These are phyloP conservation scores for Mesopsocus fuscifrons DNA, from an alignment of 2,888 invertebrate species.

Conservation along the genomic window DNA sequence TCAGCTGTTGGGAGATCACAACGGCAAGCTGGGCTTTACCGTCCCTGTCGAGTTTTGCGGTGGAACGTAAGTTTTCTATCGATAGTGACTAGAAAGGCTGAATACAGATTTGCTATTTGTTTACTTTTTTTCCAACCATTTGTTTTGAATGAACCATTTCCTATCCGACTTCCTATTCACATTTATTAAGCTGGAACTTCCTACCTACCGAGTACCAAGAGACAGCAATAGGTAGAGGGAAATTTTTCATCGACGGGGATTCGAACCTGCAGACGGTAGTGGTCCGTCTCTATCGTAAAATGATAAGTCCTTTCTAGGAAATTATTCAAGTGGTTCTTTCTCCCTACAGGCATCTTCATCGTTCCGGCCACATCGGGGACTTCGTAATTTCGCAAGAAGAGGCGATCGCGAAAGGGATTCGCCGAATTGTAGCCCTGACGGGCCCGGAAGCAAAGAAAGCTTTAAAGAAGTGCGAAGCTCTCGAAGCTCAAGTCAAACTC, in stretches of 20 bases:
- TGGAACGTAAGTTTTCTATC: constrained; percentile 52
- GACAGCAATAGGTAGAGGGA: too few relatives aligned
- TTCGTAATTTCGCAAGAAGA: constrained; percentile 95
- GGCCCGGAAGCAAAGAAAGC: constrained; percentile 84
- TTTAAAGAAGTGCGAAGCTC: constrained; percentile 51
- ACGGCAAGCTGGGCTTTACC: constrained; percentile 50
- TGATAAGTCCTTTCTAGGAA: too few relatives aligned
- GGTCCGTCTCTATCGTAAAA: too few relatives aligned
- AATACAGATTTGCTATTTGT: constrained; percentile 7
- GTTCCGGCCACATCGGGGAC: constrained; percentile 83
- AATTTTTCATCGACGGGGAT: too few relatives aligned
- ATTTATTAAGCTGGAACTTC: too few relatives aligned
- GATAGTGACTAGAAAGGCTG: not conserved
- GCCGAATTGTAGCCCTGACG: constrained; percentile 91
- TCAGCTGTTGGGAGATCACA: constrained; percentile 68
- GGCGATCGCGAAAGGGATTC: constrained; percentile 95
- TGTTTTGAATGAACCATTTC: too few relatives aligned
- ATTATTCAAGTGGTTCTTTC: too few relatives aligned
- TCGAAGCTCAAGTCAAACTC: constrained; percentile 52
- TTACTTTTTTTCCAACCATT: constrained; percentile 13
- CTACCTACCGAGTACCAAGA: too few relatives aligned
- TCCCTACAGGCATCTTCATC: constrained; percentile 49
- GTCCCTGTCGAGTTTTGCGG: constrained; percentile 99
- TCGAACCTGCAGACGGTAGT: too few relatives aligned
- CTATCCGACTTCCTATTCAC: too few relatives aligned